A percentile compares a stretch with the other conserved stretches of the same genome.
These are phyloP conservation scores for Alloplasta piceator DNA, from an alignment of 2,888 invertebrate genomes.

Conservation along the genomic window DNA sequence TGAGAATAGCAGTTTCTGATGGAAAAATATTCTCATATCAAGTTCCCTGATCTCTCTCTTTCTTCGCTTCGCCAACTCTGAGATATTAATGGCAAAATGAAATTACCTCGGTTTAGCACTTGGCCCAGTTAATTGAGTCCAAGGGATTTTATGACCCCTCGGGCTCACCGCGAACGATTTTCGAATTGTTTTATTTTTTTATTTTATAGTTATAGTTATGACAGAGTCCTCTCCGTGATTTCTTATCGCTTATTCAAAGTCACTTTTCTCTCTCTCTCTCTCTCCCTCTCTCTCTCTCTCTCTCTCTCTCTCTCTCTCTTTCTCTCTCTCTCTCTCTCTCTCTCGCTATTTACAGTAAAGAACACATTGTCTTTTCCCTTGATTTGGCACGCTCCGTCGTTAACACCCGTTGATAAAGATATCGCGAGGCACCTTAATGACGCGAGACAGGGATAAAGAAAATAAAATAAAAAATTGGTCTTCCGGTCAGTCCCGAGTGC, in stretches of 20 bases:
- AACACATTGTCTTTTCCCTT: no score
- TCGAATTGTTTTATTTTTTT: conserved; percentile 23
- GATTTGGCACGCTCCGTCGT: background rate
- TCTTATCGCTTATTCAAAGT: conserved; percentile 46
- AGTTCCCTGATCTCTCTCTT: no score
- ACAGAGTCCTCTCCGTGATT: conserved; percentile 16
- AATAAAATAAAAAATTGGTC: background rate
- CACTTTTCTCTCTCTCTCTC: no score
- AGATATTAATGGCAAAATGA: conserved; percentile 18
- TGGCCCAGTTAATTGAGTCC: no score
- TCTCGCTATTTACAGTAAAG: background rate
- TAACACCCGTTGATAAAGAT: conserved; percentile 37
- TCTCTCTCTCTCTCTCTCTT: no score
- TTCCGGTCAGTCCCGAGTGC: background rate
- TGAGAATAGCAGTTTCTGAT: no score
- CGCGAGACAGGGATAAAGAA: conserved; percentile 10
- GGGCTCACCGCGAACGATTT: conserved; percentile 26
- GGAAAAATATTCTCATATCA: no score
- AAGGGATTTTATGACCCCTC: conserved; percentile 34
- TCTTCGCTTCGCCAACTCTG: background rate
- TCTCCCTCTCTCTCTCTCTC: no score
- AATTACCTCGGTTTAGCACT: conserved; percentile 25
- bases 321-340: no score
- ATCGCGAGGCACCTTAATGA: conserved; percentile 12
- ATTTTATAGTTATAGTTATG: conserved; percentile 16